These are phyloP conservation scores for Clitarchus hookeri DNA, from an alignment of 2,888 invertebrate species.

Conservation along the genomic window DNA sequence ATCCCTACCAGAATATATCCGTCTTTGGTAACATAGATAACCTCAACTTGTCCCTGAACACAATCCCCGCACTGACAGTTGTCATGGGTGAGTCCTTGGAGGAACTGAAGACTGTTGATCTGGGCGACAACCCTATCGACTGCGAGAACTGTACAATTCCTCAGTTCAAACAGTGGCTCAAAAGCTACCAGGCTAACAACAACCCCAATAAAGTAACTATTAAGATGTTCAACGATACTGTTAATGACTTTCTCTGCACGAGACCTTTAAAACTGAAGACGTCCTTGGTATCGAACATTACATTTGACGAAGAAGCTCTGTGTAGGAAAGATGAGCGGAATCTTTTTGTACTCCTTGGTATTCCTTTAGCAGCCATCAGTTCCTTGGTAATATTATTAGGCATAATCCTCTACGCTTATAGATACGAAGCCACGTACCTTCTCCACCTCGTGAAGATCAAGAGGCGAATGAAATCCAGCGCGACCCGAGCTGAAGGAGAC, in stretches of 20 bases:
- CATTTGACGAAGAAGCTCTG: background rate
- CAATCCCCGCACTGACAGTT: slow-evolving; percentile 26
- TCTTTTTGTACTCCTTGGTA: background rate
- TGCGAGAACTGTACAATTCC: slow-evolving; percentile 32
- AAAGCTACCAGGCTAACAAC: background rate
- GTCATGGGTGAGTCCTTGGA: background rate
- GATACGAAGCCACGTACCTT: slow-evolving; percentile 35
- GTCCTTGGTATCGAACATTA: background rate
- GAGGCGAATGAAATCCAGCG: slow-evolving; percentile 27
- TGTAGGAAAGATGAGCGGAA: background rate
- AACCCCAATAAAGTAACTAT: background rate
- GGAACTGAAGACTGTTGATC: slow-evolving; percentile 29
- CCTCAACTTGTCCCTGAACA: slow-evolving; percentile 32
- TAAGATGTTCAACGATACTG: background rate
- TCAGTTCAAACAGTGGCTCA: slow-evolving; percentile 31
- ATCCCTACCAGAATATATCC: background rate
- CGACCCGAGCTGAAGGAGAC: slow-evolving; percentile 17
- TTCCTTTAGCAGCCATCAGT: slow-evolving; percentile 17
- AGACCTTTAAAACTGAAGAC: background rate
- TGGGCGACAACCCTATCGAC: slow-evolving; percentile 35
- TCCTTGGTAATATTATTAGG: slow-evolving; percentile 19
- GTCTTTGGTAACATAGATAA: background rate
- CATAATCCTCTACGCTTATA: slow-evolving; percentile 28
- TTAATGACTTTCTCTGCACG: slow-evolving; percentile 1
- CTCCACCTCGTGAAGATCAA: slow-evolving; percentile 33